Percentiles rank a stretch among this genome's conserved stretches.
Evolutionary conservation across 2,797 vertebrate genomes (phyloP).

Genomic region (Trichosurus vulpecula): DNA sequence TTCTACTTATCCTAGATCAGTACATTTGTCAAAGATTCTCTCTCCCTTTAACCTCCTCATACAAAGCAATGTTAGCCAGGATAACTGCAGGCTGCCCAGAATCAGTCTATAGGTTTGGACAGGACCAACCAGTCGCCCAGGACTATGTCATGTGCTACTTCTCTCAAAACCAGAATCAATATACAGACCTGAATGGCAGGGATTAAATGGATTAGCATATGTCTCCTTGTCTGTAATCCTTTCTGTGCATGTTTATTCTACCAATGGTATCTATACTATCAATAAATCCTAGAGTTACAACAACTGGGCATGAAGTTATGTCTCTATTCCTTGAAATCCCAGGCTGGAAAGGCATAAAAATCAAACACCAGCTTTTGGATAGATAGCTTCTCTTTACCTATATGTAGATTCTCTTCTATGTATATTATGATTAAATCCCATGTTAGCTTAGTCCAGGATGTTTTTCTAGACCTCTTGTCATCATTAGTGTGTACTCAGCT

Average conservation of each 20-base stretch:
- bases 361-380: neutral
- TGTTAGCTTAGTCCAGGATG: neutral
- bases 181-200: neutral
- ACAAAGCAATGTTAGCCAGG: neutral
- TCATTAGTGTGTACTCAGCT: neutral
- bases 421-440: neutral
- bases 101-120: neutral
- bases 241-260: neutral
- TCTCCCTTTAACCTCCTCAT: neutral
- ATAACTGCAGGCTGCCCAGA: neutral
- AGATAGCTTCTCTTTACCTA: accelerated
- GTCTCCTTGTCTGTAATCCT: neutral
- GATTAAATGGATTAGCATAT: neutral
- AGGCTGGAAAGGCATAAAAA: neutral
- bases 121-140: neutral
- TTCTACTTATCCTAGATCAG: neutral
- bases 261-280: neutral
- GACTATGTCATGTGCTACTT: neutral
- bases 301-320: neutral
- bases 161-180: neutral
- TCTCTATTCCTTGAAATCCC: neutral
- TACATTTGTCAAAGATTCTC: neutral
- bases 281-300: neutral
- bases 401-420: neutral
- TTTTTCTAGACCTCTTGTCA: neutral